These are phyloP conservation scores for Parotocinclus haroldoi DNA, from an alignment of 2,797 vertebrate genomes.

Conservation along the genomic window DNA sequence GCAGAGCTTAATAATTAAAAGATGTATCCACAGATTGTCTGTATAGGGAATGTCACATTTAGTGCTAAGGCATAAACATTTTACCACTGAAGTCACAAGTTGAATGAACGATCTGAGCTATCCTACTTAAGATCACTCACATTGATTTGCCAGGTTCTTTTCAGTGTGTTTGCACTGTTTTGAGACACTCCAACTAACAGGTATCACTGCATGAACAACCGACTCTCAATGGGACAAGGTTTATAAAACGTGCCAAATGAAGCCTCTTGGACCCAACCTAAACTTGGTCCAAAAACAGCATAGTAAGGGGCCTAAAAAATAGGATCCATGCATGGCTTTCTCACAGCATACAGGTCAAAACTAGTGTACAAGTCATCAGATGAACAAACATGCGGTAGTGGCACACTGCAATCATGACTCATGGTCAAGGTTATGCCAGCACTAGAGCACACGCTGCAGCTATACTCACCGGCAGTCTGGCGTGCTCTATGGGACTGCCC, in stretches of 20 bases:
- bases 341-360: slow-evolving; percentile 38
- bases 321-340: slow-evolving; percentile 25
- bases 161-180: neutral
- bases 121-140: no score
- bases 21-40: no score
- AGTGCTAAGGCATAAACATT: neutral
- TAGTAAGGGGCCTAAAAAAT: slow-evolving; percentile 1
- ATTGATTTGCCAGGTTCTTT: no score
- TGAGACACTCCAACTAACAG: no score
- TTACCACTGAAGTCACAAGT: neutral
- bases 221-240: slow-evolving; percentile 7
- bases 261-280: neutral
- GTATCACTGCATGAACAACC: slow-evolving; percentile 3
- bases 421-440: slow-evolving; percentile 31
- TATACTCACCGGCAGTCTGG: slow-evolving; percentile 77
- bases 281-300: neutral
- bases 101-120: no score
- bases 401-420: slow-evolving; percentile 30
- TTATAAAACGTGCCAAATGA: neutral
- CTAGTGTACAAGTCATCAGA: slow-evolving; percentile 23
- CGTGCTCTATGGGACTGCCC: slow-evolving; percentile 70
- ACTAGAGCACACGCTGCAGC: slow-evolving; percentile 55
- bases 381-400: slow-evolving; percentile 42
- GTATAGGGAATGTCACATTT: neutral
- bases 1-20: no score